Base-by-base conservation (phyloP, 2,113 vertebrate genomes). In the Neofelis nebulosa region DNA sequence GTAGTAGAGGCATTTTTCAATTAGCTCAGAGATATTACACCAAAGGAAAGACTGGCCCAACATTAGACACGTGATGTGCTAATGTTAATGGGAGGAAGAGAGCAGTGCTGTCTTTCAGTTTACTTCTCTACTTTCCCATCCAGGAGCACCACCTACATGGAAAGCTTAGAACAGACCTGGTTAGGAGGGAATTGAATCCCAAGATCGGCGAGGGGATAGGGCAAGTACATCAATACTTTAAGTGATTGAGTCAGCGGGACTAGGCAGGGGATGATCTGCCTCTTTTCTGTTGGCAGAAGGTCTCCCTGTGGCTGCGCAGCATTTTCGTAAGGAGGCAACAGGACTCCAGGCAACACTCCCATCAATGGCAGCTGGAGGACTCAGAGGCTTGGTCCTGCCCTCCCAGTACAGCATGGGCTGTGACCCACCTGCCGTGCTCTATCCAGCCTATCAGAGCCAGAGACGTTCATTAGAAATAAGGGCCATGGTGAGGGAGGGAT, bases 121-220 rank as follows among this genome's bases (percentile, higher is more conserved):
- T 88, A 57, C 91, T 94, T 89, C 83, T 93, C 21, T 21, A 10
- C 90, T 96, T 21, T 50, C 91, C 27, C 84, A 19, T 10, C 31
- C 52, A n/a, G 79, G 23, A 79, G 71, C 79, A 38, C 41, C 36
- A 31, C 36, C 38, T 57, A 10, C 66, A 33, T 52, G 94, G 96
- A 95, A 95, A 95, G 94, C 79, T 83, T 91, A 89, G 81, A 85
- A 41, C 87, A 93, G 91, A 78, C 41, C 85, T 41, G 45, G 69
- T 81, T 61, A 66, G 84, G 68, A 97, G 71, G 94, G 94, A 94
- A 92, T 0, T 36, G 50, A 84, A 88, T 45, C 84, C 91, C 9
- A 12, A 36, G 92, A 93, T 18, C 18, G 84, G 74, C 5, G 11
- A 57, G 41, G 52, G 88, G 66, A 95, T 63, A 69, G 66, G 45